phyloP scores from a whole-genome alignment of 2,888 invertebrate species.

The Sinotaia quadrata region DNA sequence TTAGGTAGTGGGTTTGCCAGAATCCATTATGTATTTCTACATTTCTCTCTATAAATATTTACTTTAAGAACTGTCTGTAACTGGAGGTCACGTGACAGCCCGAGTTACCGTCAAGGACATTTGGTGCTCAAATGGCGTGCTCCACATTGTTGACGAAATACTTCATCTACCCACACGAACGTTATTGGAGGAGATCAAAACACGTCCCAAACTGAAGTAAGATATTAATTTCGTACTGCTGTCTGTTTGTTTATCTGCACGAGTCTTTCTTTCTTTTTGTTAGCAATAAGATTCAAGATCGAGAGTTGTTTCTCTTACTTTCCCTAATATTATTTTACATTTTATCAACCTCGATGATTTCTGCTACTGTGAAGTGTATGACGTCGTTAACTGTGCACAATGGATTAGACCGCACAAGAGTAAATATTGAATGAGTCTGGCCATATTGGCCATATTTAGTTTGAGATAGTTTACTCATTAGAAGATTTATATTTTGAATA shows the following conservation, averaged over 20 bases:
- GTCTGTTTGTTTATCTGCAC: not conserved
- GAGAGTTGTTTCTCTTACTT: too few species aligned
- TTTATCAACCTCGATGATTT: too few species aligned
- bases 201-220: constrained; percentile 48
- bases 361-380: too few species aligned
- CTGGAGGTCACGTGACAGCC: constrained; percentile 56
- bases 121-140: constrained; percentile 62
- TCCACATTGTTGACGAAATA: constrained; percentile 59
- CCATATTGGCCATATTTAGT: too few species aligned
- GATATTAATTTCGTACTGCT: not conserved
- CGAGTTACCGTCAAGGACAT: constrained; percentile 54
- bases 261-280: not conserved
- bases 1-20: not conserved
- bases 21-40: not conserved
- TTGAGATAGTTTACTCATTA: not conserved
- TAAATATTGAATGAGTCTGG: too few species aligned
- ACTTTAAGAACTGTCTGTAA: constrained; percentile 48
- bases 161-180: constrained; percentile 58
- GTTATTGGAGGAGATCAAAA: constrained; percentile 50
- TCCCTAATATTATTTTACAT: too few species aligned
- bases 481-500: not conserved
- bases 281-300: too few species aligned
- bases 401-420: too few species aligned
- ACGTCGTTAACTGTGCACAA: too few species aligned
- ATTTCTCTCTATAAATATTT: not conserved